Evolutionary conservation across 2,113 vertebrate genomes (phyloP).

Genomic region (Quiscalus mexicanus): DNA sequence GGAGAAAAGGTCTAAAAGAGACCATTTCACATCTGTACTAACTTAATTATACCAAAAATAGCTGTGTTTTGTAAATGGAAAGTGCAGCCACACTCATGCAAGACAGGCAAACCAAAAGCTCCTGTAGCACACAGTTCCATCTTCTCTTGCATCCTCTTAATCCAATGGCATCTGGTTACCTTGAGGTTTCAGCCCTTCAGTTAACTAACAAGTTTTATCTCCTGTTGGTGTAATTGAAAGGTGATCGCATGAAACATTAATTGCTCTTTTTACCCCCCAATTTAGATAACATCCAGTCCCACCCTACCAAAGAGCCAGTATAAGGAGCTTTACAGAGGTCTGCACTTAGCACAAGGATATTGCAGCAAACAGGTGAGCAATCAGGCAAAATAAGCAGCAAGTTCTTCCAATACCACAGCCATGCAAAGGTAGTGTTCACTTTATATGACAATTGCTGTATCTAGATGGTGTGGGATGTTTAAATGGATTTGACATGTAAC

Average conservation of each 20-base stretch:
- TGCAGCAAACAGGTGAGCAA: background rate
- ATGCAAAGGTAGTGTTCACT: background rate
- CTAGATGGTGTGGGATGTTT: background rate
- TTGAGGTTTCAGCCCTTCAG: background rate
- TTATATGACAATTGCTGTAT: background rate
- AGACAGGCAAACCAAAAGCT: background rate
- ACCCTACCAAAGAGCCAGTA: background rate
- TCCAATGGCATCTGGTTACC: background rate
- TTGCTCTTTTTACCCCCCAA: background rate
- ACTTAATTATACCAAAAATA: background rate
- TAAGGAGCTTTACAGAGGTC: background rate
- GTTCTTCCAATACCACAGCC: background rate
- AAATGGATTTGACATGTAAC: background rate
- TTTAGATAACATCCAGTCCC: background rate
- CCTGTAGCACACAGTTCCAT: background rate
- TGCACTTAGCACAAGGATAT: background rate
- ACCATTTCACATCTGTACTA: background rate
- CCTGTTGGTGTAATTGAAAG: background rate
- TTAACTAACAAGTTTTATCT: conserved; percentile 18
- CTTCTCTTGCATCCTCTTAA: background rate
- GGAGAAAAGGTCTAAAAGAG: background rate
- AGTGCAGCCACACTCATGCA: background rate
- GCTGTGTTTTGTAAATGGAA: background rate
- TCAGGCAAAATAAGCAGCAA: background rate
- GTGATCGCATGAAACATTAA: background rate